Evolutionary conservation across 2,797 vertebrate species (phyloP), one percentile per base, ranked within the genome.

Genomic region (Chelonia mydas): DNA sequence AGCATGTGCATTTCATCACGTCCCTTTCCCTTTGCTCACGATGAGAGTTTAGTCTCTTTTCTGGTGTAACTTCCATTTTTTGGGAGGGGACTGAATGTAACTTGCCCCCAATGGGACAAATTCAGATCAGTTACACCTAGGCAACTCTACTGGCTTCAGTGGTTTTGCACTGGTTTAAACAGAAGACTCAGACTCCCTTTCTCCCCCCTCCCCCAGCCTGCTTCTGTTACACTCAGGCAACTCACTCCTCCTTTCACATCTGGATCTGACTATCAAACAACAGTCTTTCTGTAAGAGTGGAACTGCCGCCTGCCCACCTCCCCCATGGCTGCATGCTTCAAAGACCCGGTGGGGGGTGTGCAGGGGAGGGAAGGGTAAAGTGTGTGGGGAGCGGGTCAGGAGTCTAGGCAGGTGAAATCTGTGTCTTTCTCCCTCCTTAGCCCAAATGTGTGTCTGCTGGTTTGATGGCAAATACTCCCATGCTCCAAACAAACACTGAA

Each of bases 221-320:
- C 89, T 15, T 53, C 28, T 83, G 27, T 47, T 54, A 74, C 51
- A 1, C 78, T 92, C 91, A 4, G 53, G 50, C 55, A 41, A 3
- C 50, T 49, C 85, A 10, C 65, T 33, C 78, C 81, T 86, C 80
- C 13, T 23, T n/a, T 3, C 31, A 97, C 98, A 98, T 98, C 98
- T 98, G 98, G 98, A 98, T 98, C 86, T 93, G 98, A 98, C 94
- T 98, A 96, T 1, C 28, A 55, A 88, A 91, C 97, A 97, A 83
- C 83, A 87, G 94, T 68, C 93, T 84, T 94, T 94, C 97, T 96
- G 95, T 94, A 94, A 68, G 92, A 88, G 31, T 4, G 65, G 74
- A 78, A 80, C 57, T 77, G 54, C 21, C 86, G 86, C 96, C 94
- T 88, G 86, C 94, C 94, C 2, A 27, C 95, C 88, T 93, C 86